Percentiles rank a stretch among this genome's conserved stretches.
Evolutionary conservation across 2,113 vertebrate genomes (phyloP).

Genomic region (Nipponia nippon): DNA sequence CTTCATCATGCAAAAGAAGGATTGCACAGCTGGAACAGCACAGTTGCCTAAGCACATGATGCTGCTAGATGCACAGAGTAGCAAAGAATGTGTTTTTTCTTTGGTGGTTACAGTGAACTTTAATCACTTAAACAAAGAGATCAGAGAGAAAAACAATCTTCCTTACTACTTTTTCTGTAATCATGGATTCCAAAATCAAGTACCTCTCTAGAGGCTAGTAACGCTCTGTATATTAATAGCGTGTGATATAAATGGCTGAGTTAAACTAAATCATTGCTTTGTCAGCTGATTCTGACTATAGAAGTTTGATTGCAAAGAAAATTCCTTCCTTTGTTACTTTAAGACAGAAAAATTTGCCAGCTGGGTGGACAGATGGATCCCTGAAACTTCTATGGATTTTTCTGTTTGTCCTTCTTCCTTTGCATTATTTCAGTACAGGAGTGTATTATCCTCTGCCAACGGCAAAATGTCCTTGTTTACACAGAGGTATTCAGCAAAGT

Average conservation of each 20-base stretch:
- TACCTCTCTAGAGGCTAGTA: neutral
- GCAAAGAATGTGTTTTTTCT: neutral
- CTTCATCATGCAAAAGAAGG: neutral
- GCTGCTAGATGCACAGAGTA: neutral
- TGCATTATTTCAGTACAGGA: neutral
- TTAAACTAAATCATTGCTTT: neutral
- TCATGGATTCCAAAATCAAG: neutral
- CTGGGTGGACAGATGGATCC: neutral
- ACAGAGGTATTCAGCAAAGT: neutral
- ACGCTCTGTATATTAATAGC: neutral
- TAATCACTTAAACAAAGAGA: neutral
- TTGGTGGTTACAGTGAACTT: neutral
- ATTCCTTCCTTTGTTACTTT: neutral
- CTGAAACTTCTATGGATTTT: neutral
- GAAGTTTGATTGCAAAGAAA: neutral
- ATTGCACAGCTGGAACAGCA: neutral
- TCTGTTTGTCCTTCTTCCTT: neutral
- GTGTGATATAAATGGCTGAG: neutral
- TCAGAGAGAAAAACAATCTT: neutral
- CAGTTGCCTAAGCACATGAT: neutral
- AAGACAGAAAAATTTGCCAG: neutral
- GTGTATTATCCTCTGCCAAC: neutral
- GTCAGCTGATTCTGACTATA: neutral
- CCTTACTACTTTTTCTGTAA: neutral
- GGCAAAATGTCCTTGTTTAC: neutral